Base-by-base conservation (phyloP, 2,888 invertebrate genomes). In the Carcina quercana region DNA sequence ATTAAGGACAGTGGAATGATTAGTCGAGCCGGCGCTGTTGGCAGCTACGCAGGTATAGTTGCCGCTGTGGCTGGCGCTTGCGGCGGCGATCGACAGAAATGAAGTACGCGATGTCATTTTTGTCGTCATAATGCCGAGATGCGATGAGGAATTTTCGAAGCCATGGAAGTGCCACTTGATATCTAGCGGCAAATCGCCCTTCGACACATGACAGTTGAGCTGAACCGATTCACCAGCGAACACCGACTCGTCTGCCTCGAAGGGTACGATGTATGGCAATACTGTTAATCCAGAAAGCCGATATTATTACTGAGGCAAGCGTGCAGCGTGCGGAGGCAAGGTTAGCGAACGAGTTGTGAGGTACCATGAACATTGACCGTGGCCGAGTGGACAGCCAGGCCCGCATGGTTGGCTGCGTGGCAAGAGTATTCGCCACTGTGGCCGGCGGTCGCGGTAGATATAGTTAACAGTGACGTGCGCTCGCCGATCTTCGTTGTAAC, bases 91-190 rank as follows among this genome's bases (percentile, higher is more conserved):
- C 38, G 89, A 90, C 38, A 93, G 75, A 42, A 91, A 89, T 64
- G 91, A 92, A 47, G 89, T 76, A 42, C 88, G 87, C 45, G 87
- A 87, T 32, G 88, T 87, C 83, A 88, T 87, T 84, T 88, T 87
- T 30, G 86, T 86, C 27, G 89, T 87, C 50, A 86, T 79, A 46
- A 89, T 86, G 55, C 88, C 89, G 50, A 86, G 80, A 52, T 87
- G 88, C 61, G 78, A 86, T 59, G 75, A 86, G 42, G 60, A 59
- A 50, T 79, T 79, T 66, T 86, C 86, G 45, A 85, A 76, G 36
- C 90, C 90, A 67, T 92, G 89, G 54, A 91, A 89, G 47, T 87
- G 87, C 93, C 93, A 94, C 41, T 86, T 85, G 43, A 93, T 90
- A 45, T 87, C 86, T 43, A 94, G 80, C 6, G 93, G 93, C 43